Evolutionary conservation across 2,797 vertebrate genomes (phyloP).

Genomic region (Todus mexicanus): DNA sequence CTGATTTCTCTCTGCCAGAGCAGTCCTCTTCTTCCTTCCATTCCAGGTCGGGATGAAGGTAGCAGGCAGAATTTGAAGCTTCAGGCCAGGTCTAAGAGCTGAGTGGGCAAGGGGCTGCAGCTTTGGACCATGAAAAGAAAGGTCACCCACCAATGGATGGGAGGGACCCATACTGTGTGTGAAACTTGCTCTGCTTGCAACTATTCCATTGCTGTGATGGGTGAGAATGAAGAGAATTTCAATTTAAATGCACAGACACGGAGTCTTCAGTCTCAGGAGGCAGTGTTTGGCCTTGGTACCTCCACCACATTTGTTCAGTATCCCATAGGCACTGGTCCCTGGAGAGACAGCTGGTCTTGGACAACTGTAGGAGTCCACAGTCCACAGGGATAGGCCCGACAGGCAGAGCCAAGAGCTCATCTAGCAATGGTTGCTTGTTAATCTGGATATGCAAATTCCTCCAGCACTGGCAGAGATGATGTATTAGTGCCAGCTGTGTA

Average conservation of each 20-base stretch:
- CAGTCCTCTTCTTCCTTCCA: background rate
- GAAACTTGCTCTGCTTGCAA: background rate
- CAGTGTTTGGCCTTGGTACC: background rate
- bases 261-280: background rate
- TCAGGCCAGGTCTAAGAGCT: background rate
- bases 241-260: background rate
- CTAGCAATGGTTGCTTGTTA: background rate
- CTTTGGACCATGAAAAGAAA: background rate
- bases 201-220: rapidly evolving
- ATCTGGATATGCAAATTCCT: background rate
- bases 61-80: background rate
- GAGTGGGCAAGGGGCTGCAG: background rate
- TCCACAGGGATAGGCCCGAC: rapidly evolving
- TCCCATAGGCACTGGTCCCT: too few species aligned
- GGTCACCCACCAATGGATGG: background rate
- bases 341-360: background rate
- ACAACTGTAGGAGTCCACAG: background rate
- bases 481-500: background rate
- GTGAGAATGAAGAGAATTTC: background rate
- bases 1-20: background rate
- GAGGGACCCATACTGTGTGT: background rate
- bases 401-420: background rate
- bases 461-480: background rate
- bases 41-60: background rate
- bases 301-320: background rate